Conservation (phyloP, 2,113 vertebrate genomes). For the Aythya baeri region DNA sequence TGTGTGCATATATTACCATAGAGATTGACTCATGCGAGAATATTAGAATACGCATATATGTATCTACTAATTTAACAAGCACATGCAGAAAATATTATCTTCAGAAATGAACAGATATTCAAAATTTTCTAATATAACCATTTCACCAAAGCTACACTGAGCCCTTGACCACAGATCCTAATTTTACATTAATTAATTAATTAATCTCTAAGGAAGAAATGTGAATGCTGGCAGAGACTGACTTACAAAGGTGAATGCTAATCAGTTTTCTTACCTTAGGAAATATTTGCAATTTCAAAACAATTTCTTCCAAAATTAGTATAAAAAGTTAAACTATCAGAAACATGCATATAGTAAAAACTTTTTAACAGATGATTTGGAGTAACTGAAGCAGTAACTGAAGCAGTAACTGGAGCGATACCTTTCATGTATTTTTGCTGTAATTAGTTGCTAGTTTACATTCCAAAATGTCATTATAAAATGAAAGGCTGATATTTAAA, state of each 20-base stretch:
- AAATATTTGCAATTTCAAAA: background rate
- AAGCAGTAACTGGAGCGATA: background rate
- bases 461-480: background rate
- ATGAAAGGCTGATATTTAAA: background rate
- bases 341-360: accelerated
- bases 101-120: background rate
- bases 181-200: no score
- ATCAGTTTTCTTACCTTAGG: background rate
- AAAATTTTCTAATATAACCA: background rate
- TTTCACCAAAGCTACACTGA: background rate
- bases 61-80: background rate
- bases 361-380: background rate
- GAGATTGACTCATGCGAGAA: background rate
- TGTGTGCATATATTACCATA: background rate
- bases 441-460: background rate
- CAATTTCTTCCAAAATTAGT: background rate
- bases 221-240: background rate
- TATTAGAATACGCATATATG: background rate
- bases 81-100: background rate
- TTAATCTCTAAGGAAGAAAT: background rate
- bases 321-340: background rate
- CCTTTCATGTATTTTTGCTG: background rate
- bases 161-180: background rate
- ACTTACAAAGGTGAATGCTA: background rate
- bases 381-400: background rate